Evolutionary conservation across 2,113 vertebrate genomes (phyloP), one percentile per base, ranked within the genome.

Genomic region (Nibea coibor): DNA sequence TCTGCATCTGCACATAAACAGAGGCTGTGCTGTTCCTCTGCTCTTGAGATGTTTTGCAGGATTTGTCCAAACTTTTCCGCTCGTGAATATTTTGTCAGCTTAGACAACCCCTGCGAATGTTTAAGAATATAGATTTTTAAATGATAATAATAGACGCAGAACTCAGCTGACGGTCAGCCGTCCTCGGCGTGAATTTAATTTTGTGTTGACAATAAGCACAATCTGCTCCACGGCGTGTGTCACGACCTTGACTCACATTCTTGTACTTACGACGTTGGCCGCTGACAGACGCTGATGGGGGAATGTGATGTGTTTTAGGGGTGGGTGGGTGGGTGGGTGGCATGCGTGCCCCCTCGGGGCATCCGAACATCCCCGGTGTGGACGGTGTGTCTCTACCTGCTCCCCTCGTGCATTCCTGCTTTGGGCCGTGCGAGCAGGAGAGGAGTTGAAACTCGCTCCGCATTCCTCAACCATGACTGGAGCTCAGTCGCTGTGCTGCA

Each of bases 381-480:
- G 72, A 82, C 51, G 12, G 58, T 86, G 58, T 86, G 82, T 88
- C 78, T 91, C 76, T 91, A 92, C 91, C 88, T 92, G 91, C 84
- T 83, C 28, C 45, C 26, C 42, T 6, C 5, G 74, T 45, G 14
- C 89, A 93, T 94, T 92, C 89, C 91, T 91, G 81, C 78, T 69
- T 1, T 57, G 78, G 89, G 88, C 72, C 72, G 89, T 72, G 72
- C 6, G 80, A 87, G 78, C 81, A 6, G 68, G 85, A 83, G 89
- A 88, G 88, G 22, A 83, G 94, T 94, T 88, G 59, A 65, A 89
- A 94, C 95, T 93, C 72, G 3, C 50, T 67, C 69, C 74, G 70
- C 94, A 95, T 95, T 95, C 93, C 91, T 88, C 48, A 82, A 45
- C 72, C 63, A 12, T 93, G 88, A 90, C 80, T 87, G 28, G 28